phyloP scores from a whole-genome alignment of 2,888 invertebrate species.

The Drosophila paranaensis region DNA sequence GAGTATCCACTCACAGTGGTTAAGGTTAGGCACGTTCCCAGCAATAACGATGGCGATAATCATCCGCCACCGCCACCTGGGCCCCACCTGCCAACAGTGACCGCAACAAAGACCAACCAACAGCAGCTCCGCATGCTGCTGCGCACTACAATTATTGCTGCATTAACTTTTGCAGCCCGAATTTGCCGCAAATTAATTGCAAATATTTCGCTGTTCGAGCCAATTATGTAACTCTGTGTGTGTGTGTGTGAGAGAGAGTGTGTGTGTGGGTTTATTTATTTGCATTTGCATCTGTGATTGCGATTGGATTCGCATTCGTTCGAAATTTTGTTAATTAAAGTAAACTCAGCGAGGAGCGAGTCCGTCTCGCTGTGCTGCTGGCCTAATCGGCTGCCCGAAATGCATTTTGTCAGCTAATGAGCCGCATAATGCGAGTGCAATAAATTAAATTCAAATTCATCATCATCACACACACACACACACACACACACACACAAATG shows the following conservation, averaged over 20 bases:
- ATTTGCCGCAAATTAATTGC: conserved; percentile 55
- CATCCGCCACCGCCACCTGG: background rate
- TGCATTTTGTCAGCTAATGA: conserved; percentile 64
- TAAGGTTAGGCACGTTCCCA: conserved; percentile 86
- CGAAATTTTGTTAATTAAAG: conserved; percentile 72
- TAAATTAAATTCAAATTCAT: conserved; percentile 65
- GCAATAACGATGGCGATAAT: conserved; percentile 15
- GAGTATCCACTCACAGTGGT: conserved; percentile 90
- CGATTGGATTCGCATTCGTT: conserved; percentile 19
- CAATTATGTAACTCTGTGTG: conserved; percentile 49
- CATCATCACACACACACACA: conserved; percentile 24
- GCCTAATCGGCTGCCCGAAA: conserved; percentile 56
- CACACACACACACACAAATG: conserved; percentile 13
- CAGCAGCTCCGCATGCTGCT: background rate
- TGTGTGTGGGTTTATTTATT: conserved; percentile 7
- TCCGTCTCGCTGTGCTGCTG: conserved; percentile 52
- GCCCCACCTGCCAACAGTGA: conserved; percentile 9
- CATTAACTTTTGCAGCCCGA: conserved; percentile 25
- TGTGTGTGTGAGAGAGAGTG: conserved; percentile 11
- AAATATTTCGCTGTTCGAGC: conserved; percentile 53
- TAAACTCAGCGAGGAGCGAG: conserved; percentile 34
- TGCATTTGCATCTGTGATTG: conserved; percentile 11
- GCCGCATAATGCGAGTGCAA: conserved; percentile 67
- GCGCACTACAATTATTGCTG: conserved; percentile 33
- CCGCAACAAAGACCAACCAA: conserved; percentile 38